phyloP scores from a whole-genome alignment of 1,140 invertebrate genomes.

The Semibalanus balanoides region DNA sequence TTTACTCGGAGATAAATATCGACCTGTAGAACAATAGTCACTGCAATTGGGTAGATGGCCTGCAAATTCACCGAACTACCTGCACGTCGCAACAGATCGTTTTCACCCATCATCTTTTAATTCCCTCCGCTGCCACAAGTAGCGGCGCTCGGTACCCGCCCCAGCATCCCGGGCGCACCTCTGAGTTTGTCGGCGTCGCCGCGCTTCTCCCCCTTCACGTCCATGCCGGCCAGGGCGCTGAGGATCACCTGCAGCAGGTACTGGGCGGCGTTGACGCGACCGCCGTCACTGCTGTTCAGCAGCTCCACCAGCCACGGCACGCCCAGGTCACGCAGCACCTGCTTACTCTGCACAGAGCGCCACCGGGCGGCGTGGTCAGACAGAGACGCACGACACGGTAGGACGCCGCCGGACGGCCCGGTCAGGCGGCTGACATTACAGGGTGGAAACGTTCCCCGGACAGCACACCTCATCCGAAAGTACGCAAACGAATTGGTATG shows the following conservation, averaged over 20 bases:
- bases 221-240: conserved; percentile 61
- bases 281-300: conserved; percentile 51
- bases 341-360: conserved; percentile 33
- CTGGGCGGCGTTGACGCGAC: conserved; percentile 62
- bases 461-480: too few species aligned
- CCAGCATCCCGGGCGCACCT: conserved; percentile 17
- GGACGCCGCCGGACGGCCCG: too few species aligned
- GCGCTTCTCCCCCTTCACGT: conserved; percentile 54
- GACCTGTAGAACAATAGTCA: too few species aligned
- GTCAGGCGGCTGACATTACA: too few species aligned
- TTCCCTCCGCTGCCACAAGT: not conserved
- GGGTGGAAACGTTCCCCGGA: too few species aligned
- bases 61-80: too few species aligned
- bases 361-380: not conserved
- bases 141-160: not conserved
- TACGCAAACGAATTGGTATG: too few species aligned
- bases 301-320: conserved; percentile 73
- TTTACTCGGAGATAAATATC: too few species aligned
- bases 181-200: conserved; percentile 52
- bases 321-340: conserved; percentile 52
- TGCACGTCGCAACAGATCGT: too few species aligned
- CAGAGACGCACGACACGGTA: too few species aligned
- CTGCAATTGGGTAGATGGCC: too few species aligned
- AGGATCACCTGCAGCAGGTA: conserved; percentile 60
- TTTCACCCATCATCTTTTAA: not conserved